Evolutionary conservation across 2,888 invertebrate genomes (phyloP), one percentile per base, ranked within the genome.

Genomic region (Drosophila acutilabella): DNA sequence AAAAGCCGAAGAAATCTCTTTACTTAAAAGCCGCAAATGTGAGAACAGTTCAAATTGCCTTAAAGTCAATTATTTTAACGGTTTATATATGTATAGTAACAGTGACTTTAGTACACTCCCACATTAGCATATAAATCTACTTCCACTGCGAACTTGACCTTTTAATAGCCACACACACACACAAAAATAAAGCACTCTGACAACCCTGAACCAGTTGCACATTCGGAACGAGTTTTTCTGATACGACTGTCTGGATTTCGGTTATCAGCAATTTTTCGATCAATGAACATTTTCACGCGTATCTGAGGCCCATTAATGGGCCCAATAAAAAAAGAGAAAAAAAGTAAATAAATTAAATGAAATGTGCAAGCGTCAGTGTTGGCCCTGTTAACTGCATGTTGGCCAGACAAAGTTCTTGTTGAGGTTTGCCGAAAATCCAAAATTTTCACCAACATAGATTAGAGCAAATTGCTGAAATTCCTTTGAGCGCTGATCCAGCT

Each of bases 381-480:
- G 53, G 62, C 68, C 53, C 44, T 56, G 62, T 62, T 69, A 51
- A 41, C 44, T 30, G 30, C 58, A 20, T 38, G 16, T 30, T 10
- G 57, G 20, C 40, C 41, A n/a, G 18, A 14, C 18, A 18, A 40
- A 45, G 45, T 47, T 40, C 40, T 40, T 36, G 50, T 23, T 52
- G 41, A 20, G 41, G 40, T 54, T 16, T 45, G 57, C 44, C 69
- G 18, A 56, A 71, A 42, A 52, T 45, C 42, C 30, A 64, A 58
- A 41, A 41, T 54, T 42, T 30, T 26, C 54, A 20, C 20, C 16
- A 18, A 54, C 73, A 50, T 74, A 62, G 64, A 67, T 75, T 78
- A 44, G 47, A 33, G 11, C 67, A 78, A 75, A 72, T 78, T 75
- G 67, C 64, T 66, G 58, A 62, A 70, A 78, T 81, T 65, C 58